phyloP scores from a whole-genome alignment of 2,888 invertebrate genomes.

The Mimas tiliae region DNA sequence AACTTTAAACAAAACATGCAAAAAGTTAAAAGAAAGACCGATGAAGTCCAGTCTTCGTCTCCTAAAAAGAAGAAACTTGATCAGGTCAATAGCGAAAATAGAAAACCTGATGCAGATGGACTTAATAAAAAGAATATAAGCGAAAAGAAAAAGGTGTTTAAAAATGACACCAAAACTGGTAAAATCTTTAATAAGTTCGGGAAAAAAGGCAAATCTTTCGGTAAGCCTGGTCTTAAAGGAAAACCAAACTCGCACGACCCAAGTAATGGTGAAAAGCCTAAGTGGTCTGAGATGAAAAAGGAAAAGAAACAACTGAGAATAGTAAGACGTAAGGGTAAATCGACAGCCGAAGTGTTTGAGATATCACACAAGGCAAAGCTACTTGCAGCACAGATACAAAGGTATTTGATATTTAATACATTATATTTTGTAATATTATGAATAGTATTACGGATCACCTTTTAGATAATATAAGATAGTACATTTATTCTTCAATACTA shows the following conservation, averaged over 20 bases:
- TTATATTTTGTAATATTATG: too few species aligned
- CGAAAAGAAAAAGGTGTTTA: constrained; percentile 29
- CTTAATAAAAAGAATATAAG: constrained; percentile 34
- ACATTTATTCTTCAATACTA: too few species aligned
- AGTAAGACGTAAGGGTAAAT: constrained; percentile 86
- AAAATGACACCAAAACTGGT: constrained; percentile 31
- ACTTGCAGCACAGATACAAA: constrained; percentile 75
- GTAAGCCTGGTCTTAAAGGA: constrained; percentile 43
- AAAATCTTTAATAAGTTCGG: constrained; percentile 39
- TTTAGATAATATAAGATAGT: too few species aligned
- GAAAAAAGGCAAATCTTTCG: constrained; percentile 38
- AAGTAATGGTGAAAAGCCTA: constrained; percentile 74
- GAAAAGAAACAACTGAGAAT: constrained; percentile 89
- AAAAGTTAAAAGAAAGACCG: constrained; percentile 69
- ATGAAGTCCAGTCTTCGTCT: constrained; percentile 45
- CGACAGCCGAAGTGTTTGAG: constrained; percentile 74
- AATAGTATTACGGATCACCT: background rate
- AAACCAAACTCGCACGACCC: constrained; percentile 57
- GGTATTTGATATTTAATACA: constrained; percentile 58
- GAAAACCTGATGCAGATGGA: constrained; percentile 32
- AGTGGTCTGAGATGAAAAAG: constrained; percentile 91
- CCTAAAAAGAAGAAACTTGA: constrained; percentile 67
- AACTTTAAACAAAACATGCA: constrained; percentile 54
- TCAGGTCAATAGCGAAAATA: constrained; percentile 40
- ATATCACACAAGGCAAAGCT: constrained; percentile 76